Base-by-base conservation (phyloP, 1,140 invertebrate species). In the Aphidius gifuensis region DNA sequence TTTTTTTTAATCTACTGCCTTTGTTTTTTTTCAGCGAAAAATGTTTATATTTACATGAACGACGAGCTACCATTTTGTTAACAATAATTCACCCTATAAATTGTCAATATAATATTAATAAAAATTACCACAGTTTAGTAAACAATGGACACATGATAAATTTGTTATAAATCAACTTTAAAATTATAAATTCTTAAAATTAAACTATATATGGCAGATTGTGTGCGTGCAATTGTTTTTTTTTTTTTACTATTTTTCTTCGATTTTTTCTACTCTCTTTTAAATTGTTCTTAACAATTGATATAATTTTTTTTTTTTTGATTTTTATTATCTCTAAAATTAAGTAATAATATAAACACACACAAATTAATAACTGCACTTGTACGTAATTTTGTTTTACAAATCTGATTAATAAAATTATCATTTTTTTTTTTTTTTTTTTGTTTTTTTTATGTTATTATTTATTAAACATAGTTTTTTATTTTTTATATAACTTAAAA, bases 141-240 rank as follows among this genome's bases (percentile, higher is more conserved):
- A 69, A 60, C 53, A 62, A 66, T 64, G 53, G 62, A 21, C 58
- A 62, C 39, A 56, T 49, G 39, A 55, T 58, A 43, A 48, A 23
- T 46, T 54, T 54, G 62, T 54, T 56, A 60, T 67, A 68, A 69
- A 68, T 70, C 67, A 68, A 74, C 69, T 50, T 64, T 58, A 62
- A 54, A 65, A 66, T 62, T 69, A 66, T 64, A 71, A 69, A 69
- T 43, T 69, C 71, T 67, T 66, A 72, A 71, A 66, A 64, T 59
- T 70, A 69, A 74, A 62, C 71, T 73, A 69, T 75, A 69, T 75
- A 71, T 77, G 69, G 69, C 72, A 73, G 68, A 73, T 69, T 63
- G 61, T 69, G 58, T 59, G 51, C 65, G 61, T 71, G 44, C 69
- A 68, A 61, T 47, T 60, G 45, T 64, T 16, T 53, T 53, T 58